Evolutionary conservation across 2,797 vertebrate species (phyloP).

Genomic region (Bradypus variegatus): DNA sequence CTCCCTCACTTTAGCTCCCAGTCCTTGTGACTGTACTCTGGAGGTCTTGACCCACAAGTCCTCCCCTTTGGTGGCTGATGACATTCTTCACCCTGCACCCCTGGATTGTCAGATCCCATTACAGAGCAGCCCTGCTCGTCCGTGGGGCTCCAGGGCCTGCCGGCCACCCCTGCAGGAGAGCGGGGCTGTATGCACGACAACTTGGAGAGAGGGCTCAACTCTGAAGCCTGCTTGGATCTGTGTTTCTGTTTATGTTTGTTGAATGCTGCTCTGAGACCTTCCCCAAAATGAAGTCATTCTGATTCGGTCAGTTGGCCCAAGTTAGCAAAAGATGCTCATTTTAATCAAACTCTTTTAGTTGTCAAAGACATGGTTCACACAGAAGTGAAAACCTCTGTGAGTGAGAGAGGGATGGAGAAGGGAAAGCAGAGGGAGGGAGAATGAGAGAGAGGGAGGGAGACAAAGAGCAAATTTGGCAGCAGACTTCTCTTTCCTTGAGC

Average conservation of each 20-base stretch:
- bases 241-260: not conserved
- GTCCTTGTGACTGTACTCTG: not conserved
- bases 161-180: not conserved
- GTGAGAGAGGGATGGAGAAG: not conserved
- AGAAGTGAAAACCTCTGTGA: not conserved
- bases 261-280: not conserved
- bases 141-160: not conserved
- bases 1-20: not conserved
- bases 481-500: not conserved
- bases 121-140: not conserved
- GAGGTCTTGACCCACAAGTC: not conserved
- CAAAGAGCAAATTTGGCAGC: not conserved
- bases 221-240: not conserved
- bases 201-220: not conserved
- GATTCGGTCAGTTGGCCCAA: not conserved
- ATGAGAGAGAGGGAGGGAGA: not conserved
- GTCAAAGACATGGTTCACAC: not conserved
- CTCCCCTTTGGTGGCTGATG: not conserved
- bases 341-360: not conserved
- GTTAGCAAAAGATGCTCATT: not conserved
- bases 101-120: not conserved
- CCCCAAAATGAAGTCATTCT: not conserved
- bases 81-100: too few species aligned
- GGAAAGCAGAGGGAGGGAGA: not conserved
- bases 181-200: not conserved